These are phyloP conservation scores for Rhinatrema bivittatum DNA, from an alignment of 2,797 vertebrate genomes.

Conservation along the genomic window DNA sequence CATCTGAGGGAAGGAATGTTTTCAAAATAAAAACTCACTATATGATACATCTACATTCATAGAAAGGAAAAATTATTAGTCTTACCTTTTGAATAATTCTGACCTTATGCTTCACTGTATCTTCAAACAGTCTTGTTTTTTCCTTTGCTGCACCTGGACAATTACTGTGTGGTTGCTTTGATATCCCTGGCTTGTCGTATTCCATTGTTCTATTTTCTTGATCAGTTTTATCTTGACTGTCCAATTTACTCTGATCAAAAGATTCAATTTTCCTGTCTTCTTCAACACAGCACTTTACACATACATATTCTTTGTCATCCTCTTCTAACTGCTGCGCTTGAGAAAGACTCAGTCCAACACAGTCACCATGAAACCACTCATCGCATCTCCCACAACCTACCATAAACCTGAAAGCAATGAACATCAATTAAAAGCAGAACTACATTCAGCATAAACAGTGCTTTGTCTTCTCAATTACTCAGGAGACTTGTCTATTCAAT, in stretches of 20 bases:
- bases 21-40: too few relatives aligned
- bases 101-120: constrained; percentile 59
- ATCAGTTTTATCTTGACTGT: constrained; percentile 49
- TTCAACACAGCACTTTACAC: constrained; percentile 88
- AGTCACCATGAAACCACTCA: constrained; percentile 98
- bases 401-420: constrained; percentile 77
- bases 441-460: too few relatives aligned
- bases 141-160: constrained; percentile 30
- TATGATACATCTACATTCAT: too few relatives aligned
- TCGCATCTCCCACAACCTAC: constrained; percentile 95
- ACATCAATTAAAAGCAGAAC: too few relatives aligned
- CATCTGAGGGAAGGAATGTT: too few relatives aligned
- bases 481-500: too few relatives aligned
- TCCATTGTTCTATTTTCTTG: constrained; percentile 64
- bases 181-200: constrained; percentile 58
- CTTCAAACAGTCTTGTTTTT: constrained; percentile 43
- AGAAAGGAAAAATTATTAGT: too few relatives aligned
- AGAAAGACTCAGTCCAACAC: constrained; percentile 85
- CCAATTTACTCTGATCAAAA: constrained; percentile 35
- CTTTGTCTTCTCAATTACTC: too few relatives aligned
- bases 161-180: constrained; percentile 47
- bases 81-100: constrained; percentile 81
- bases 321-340: constrained; percentile 94
- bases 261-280: constrained; percentile 72
- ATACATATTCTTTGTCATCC: constrained; percentile 95